Conservation (phyloP, 2,797 vertebrate genomes). For the Miichthys miiuy region DNA sequence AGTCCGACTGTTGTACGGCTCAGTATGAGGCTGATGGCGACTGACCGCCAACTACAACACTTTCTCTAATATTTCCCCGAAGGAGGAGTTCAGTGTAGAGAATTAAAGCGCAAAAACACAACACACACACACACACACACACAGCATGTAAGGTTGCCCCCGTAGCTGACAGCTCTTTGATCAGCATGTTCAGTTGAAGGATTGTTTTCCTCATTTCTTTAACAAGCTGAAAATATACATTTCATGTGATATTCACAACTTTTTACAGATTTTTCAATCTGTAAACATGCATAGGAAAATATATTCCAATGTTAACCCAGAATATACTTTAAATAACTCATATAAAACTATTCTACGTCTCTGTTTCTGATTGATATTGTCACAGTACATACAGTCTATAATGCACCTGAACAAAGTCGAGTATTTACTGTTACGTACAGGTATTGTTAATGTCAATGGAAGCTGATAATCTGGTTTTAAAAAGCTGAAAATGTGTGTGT, state of each 20-base stretch:
- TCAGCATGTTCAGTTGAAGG: neutral
- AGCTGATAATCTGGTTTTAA: too few species aligned
- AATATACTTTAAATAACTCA: neutral
- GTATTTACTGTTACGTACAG: neutral
- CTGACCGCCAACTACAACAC: slow-evolving; percentile 27
- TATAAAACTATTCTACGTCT: too few species aligned
- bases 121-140: neutral
- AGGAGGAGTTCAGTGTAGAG: slow-evolving; percentile 17
- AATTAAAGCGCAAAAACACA: neutral
- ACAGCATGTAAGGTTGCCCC: neutral
- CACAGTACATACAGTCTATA: too few species aligned
- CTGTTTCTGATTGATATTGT: too few species aligned
- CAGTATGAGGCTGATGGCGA: slow-evolving; percentile 25
- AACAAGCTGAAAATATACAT: neutral
- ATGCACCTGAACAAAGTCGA: neutral
- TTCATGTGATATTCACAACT: neutral
- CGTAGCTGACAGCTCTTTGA: neutral
- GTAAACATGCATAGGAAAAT: neutral
- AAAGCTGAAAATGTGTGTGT: too few species aligned
- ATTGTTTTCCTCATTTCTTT: neutral
- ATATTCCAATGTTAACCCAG: neutral
- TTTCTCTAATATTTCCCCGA: slow-evolving; percentile 3
- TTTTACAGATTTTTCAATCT: neutral
- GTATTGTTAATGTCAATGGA: too few species aligned
- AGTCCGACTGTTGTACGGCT: slow-evolving; percentile 48